These are phyloP conservation scores for Leptobrachium leishanense DNA, from an alignment of 2,113 vertebrate genomes.

Conservation along the genomic window DNA sequence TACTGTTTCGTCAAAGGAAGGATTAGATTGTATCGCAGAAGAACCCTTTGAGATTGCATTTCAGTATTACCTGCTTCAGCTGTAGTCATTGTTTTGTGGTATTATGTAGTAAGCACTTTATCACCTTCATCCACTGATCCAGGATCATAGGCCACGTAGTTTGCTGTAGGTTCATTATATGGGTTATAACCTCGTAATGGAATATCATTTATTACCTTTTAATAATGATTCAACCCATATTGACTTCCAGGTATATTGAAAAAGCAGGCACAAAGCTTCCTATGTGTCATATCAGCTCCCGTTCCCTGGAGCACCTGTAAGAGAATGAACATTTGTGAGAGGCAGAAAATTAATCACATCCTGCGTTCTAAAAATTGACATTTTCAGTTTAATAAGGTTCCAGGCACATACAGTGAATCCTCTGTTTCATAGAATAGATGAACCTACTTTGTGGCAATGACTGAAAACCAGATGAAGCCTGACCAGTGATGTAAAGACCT, in stretches of 20 bases:
- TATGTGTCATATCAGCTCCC: slow-evolving; percentile 39
- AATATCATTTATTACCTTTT: slow-evolving; percentile 43
- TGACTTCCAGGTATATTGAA: slow-evolving; percentile 37
- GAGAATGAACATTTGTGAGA: slow-evolving; percentile 23
- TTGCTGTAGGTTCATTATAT: slow-evolving; percentile 12
- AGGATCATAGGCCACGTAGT: slow-evolving; percentile 15
- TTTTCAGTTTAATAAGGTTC: slow-evolving; percentile 43
- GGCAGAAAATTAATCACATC: slow-evolving; percentile 41
- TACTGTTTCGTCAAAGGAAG: no score
- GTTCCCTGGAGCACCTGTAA: slow-evolving; percentile 25
- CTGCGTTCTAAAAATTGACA: slow-evolving; percentile 35
- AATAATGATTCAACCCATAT: slow-evolving; percentile 40
- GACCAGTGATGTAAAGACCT: background rate
- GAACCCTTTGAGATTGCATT: no score
- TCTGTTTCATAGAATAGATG: slow-evolving; percentile 26
- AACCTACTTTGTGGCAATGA: slow-evolving; percentile 8
- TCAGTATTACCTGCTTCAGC: no score
- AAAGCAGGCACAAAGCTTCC: slow-evolving; percentile 29
- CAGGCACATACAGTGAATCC: slow-evolving; percentile 29
- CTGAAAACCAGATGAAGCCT: background rate
- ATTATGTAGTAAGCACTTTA: background rate
- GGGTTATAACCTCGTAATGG: slow-evolving; percentile 24
- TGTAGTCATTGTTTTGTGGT: no score
- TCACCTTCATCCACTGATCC: background rate
- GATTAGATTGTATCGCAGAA: no score